Evolutionary conservation across 2,888 invertebrate species (phyloP), one percentile per base, ranked within the genome.

Genomic region (Oligia fasciuncula): DNA sequence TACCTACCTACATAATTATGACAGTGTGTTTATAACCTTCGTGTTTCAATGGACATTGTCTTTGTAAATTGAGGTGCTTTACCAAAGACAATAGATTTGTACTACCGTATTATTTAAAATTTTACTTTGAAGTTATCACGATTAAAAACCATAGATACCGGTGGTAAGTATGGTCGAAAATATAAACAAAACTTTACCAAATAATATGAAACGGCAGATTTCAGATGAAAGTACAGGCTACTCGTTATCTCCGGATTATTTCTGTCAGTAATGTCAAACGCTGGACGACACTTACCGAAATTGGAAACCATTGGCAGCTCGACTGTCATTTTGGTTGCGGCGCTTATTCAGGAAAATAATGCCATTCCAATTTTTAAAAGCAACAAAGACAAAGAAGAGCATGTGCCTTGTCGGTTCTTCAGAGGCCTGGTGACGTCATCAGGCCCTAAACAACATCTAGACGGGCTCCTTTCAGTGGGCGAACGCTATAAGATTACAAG

Each of bases 401-500:
- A 35, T 60, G 60, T 51, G 40, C 23, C 63, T 68, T 78, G 43
- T 83, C 60, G 23, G 40, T 78, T 79, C 75, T 71, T 79, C 23
- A 62, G n/a, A 62, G 40, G 71, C 14, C 14, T 82, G 65, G 29
- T 80, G 74, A 83, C 74, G 74, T 82, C 73, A 85, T 71, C 43
- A 19, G 49, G 35, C 71, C 43, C 70, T 85, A 77, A 46, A 80
- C 4, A 85, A 69, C 46, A 57, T 75, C 66, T 83, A 79, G 60
- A 60, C 82, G 62, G 49, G 46, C 13, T 73, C 73, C 75, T 76
- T 85, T 85, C 76, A 85, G 73, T 35, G 46, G 69, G 60, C 35
- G 60, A 62, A 60, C 60, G 54, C 72, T 84, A 84, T 68, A 62
- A 67, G 76, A 77, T 83, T 80, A 85, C 73, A 77, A 77, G 80